Percentiles rank a stretch among this genome's conserved stretches.
Evolutionary conservation across 2,797 vertebrate genomes (phyloP).

Genomic region (Myripristis murdjan): DNA sequence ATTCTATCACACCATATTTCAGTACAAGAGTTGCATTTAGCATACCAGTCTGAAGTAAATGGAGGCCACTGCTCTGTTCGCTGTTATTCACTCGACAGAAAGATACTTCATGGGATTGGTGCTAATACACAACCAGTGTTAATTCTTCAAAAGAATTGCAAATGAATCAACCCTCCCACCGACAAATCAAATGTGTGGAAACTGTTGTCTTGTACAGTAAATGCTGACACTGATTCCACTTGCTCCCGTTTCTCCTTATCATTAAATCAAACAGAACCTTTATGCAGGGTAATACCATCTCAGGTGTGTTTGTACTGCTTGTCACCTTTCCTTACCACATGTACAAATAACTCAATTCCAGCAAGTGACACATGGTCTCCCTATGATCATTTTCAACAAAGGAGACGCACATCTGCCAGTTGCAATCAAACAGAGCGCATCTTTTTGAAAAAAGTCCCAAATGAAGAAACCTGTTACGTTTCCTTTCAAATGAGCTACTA

Average conservation of each 20-base stretch:
- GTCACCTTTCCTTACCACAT: conserved; percentile 37
- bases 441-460: conserved; percentile 46
- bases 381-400: conserved; percentile 59
- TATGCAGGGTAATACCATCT: conserved; percentile 24
- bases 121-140: neutral
- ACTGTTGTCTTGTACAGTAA: neutral
- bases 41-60: conserved; percentile 12
- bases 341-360: conserved; percentile 45
- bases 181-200: neutral
- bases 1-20: conserved; percentile 50
- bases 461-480: conserved; percentile 48
- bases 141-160: neutral
- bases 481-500: conserved; percentile 21
- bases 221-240: neutral
- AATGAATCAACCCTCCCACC: neutral
- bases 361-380: conserved; percentile 52
- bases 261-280: conserved; percentile 5
- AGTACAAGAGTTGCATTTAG: conserved; percentile 36
- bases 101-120: neutral
- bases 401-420: conserved; percentile 49
- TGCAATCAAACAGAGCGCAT: conserved; percentile 48
- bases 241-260: neutral
- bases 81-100: neutral
- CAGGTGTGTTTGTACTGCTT: conserved; percentile 24
- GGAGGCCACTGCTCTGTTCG: conserved; percentile 3